Conservation (phyloP, 2,888 invertebrate species). For the Drosophila robusta region DNA sequence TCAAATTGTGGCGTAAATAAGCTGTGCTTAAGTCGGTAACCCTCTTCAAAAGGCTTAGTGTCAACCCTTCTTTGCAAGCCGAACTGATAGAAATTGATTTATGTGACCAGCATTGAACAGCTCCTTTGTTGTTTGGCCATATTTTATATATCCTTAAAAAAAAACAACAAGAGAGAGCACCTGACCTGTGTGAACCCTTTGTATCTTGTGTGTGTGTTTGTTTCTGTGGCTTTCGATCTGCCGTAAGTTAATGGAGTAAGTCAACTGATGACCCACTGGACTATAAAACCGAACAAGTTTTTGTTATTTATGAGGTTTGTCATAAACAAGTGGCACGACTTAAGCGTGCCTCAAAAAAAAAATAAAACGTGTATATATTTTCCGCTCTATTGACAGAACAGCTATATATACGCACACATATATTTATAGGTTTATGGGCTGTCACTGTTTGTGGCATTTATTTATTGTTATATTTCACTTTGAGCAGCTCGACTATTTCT, state of each 20-base stretch:
- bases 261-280: constrained; percentile 33
- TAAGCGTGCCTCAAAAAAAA: constrained; percentile 10
- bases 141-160: constrained; percentile 9
- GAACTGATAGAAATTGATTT: constrained; percentile 32
- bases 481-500: constrained; percentile 6
- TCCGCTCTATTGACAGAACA: constrained; percentile 31
- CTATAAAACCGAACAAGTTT: constrained; percentile 14
- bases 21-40: not conserved
- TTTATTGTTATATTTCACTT: constrained; percentile 41
- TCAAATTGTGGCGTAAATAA: not conserved
- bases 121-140: constrained; percentile 25
- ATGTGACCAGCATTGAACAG: constrained; percentile 12
- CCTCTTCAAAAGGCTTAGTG: constrained; percentile 14
- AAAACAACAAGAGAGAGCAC: constrained; percentile 2
- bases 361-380: constrained; percentile 8
- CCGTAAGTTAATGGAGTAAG: constrained; percentile 8
- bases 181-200: constrained; percentile 7
- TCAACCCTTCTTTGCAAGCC: constrained; percentile 25
- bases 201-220: not conserved
- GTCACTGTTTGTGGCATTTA: constrained; percentile 35
- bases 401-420: not conserved
- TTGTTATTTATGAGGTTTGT: constrained; percentile 42
- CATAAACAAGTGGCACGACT: constrained; percentile 19
- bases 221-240: constrained; percentile 10
- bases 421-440: constrained; percentile 20